Conservation (phyloP, 2,888 invertebrate species). For the Resseliella maxima region DNA sequence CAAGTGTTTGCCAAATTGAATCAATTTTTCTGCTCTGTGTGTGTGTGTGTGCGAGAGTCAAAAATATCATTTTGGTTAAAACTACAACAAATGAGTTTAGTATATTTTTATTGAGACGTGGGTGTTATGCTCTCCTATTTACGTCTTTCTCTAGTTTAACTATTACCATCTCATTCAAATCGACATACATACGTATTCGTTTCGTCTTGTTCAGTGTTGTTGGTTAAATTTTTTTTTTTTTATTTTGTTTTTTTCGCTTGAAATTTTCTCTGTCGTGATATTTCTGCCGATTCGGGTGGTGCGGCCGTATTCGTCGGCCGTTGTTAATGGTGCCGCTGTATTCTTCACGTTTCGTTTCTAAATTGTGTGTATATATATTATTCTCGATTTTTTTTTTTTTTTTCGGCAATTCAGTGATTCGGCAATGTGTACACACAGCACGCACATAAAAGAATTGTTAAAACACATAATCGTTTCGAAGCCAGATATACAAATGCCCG, state of each 20-base stretch:
- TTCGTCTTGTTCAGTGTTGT: neutral
- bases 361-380: neutral
- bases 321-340: neutral
- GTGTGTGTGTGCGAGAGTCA: neutral
- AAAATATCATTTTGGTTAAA: constrained; percentile 40
- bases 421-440: constrained; percentile 23
- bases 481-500: constrained; percentile 25
- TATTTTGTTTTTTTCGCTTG: neutral
- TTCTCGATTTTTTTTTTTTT: neutral
- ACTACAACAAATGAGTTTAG: constrained; percentile 45
- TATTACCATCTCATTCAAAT: constrained; percentile 53
- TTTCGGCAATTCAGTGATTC: constrained; percentile 32
- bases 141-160: constrained; percentile 49
- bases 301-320: too few species aligned
- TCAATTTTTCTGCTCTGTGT: neutral
- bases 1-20: constrained; percentile 51
- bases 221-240: too few species aligned
- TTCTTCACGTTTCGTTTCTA: neutral
- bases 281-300: neutral
- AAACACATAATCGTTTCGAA: neutral
- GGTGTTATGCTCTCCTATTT: constrained; percentile 18
- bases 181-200: constrained; percentile 4
- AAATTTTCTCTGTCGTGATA: neutral
- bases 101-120: constrained; percentile 53
- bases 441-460: neutral